These are phyloP conservation scores for Bos javanicus DNA, from an alignment of 2,113 vertebrate species.

Conservation along the genomic window DNA sequence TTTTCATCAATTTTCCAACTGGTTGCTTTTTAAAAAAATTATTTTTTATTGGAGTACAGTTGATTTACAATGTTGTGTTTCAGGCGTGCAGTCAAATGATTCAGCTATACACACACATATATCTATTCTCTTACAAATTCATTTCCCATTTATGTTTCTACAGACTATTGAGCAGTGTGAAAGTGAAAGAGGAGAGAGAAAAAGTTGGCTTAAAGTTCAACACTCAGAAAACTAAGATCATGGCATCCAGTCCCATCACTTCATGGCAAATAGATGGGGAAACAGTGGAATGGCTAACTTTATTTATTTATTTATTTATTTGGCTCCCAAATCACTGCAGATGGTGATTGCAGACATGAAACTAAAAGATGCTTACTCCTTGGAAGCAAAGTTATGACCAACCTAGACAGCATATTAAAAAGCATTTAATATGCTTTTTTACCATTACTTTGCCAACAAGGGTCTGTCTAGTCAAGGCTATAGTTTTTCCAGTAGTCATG, in stretches of 20 bases:
- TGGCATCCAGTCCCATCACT: not conserved
- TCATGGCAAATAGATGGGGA: not conserved
- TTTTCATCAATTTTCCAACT: not conserved
- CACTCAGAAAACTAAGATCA: not conserved
- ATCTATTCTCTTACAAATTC: not conserved
- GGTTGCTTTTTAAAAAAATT: rapidly evolving
- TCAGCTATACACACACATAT: not conserved
- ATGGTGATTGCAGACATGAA: not conserved
- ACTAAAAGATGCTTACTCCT: not conserved
- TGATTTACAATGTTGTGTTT: not conserved
- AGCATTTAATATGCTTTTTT: not conserved
- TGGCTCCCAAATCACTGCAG: not conserved
- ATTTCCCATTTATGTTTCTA: not conserved
- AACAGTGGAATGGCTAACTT: not conserved
- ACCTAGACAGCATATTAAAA: not conserved
- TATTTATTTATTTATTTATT: not conserved
- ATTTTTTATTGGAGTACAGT: not conserved
- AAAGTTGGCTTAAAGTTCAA: not conserved
- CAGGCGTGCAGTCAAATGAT: not conserved
- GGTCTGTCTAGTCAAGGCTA: too few relatives aligned
- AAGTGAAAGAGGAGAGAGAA: not conserved
- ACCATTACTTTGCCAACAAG: not conserved
- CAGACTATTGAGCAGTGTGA: not conserved
- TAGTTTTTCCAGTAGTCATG: too few relatives aligned
- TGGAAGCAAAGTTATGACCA: not conserved